These are phyloP conservation scores for Thaumatotibia leucotreta DNA, from an alignment of 1,140 invertebrate genomes.

Conservation along the genomic window DNA sequence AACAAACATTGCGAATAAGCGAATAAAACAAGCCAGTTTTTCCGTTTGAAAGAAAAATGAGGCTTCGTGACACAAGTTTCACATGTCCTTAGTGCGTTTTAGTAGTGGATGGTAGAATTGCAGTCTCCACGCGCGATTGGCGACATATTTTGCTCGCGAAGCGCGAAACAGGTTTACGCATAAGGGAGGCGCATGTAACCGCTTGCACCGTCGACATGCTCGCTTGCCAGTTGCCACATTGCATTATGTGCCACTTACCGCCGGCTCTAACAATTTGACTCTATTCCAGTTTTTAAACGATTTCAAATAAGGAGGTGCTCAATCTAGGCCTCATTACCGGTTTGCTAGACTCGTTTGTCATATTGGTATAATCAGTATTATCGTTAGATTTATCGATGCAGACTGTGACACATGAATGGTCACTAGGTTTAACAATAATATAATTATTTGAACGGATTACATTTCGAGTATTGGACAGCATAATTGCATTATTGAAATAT, in stretches of 20 bases:
- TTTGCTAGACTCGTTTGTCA: not conserved
- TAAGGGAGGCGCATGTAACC: constrained; percentile 53
- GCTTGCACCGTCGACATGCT: constrained; percentile 44
- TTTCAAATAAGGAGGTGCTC: constrained; percentile 4
- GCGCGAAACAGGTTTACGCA: constrained; percentile 61
- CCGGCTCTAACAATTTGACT: constrained; percentile 31
- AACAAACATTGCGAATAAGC: constrained; percentile 12
- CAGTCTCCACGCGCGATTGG: constrained; percentile 54
- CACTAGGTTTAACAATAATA: not conserved
- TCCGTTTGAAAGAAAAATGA: not conserved
- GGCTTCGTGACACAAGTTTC: not conserved
- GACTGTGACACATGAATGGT: not conserved
- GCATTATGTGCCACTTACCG: constrained; percentile 55
- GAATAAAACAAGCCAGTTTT: not conserved
- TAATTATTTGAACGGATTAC: not conserved
- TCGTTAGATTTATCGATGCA: not conserved
- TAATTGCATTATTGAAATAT: not conserved
- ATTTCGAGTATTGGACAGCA: not conserved
- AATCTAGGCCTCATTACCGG: constrained; percentile 7
- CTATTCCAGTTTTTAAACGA: constrained; percentile 17
- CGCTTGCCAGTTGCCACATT: constrained; percentile 57
- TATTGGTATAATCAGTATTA: not conserved
- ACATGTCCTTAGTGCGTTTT: not conserved
- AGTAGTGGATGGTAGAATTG: not conserved
- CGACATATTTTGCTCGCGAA: constrained; percentile 67